Percentiles rank a stretch among this genome's conserved stretches.
Evolutionary conservation across 2,113 vertebrate genomes (phyloP).

Genomic region (Seriola dumerili): DNA sequence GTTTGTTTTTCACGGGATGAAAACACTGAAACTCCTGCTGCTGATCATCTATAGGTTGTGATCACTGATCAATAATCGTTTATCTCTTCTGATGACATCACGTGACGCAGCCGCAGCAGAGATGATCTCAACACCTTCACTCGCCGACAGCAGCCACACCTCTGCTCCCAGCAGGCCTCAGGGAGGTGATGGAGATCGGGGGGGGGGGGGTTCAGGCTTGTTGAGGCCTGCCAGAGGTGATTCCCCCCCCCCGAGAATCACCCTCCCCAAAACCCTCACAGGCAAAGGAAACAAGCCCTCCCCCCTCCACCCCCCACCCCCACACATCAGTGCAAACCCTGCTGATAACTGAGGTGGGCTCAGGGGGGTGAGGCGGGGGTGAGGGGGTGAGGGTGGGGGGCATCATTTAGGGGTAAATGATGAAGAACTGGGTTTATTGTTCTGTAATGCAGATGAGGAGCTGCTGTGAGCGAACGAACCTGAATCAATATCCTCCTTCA

Average conservation of each 20-base stretch:
- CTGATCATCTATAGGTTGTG: too few relatives aligned
- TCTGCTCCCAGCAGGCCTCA: slow-evolving; percentile 21
- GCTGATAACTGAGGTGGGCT: neutral
- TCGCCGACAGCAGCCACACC: neutral
- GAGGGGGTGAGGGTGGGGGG: too few relatives aligned
- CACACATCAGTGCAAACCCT: neutral
- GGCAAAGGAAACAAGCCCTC: neutral
- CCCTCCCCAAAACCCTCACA: neutral
- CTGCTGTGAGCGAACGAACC: neutral
- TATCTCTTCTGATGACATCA: too few relatives aligned
- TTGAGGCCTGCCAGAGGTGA: slow-evolving; percentile 7
- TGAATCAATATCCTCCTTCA: slow-evolving; percentile 26
- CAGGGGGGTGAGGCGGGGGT: too few relatives aligned
- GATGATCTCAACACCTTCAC: too few relatives aligned
- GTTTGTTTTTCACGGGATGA: too few relatives aligned
- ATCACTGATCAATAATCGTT: too few relatives aligned
- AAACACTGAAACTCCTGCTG: neutral
- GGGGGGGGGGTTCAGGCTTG: neutral
- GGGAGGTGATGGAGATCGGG: neutral
- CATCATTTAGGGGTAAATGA: neutral
- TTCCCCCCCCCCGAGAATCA: neutral
- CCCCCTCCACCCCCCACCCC: neutral
- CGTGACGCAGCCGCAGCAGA: too few relatives aligned
- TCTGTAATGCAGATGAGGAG: too few relatives aligned
- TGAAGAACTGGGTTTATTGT: neutral